A percentile compares a stretch with the other conserved stretches of the same genome.
phyloP scores from a whole-genome alignment of 2,113 vertebrate species.

The Ahaetulla prasina region DNA sequence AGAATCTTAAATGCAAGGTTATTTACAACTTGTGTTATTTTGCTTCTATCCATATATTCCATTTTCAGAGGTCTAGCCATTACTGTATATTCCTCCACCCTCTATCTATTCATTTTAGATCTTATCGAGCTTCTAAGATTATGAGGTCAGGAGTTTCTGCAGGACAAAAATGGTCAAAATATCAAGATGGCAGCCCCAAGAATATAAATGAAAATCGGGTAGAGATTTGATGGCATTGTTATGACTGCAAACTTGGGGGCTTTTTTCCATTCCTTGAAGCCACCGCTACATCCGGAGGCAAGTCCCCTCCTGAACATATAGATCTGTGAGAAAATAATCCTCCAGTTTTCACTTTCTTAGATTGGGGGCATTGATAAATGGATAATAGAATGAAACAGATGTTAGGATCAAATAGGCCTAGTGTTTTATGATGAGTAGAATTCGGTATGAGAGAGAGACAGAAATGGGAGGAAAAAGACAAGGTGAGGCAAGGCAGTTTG shows the following conservation, averaged over 20 bases:
- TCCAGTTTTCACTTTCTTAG: not conserved
- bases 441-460: not conserved
- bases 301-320: not conserved
- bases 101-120: not conserved
- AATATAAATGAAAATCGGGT: not conserved
- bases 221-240: not conserved
- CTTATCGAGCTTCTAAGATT: not conserved
- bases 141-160: not conserved
- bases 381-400: not conserved
- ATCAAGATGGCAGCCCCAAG: not conserved
- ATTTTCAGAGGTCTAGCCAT: not conserved
- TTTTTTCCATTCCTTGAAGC: not conserved
- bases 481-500: not conserved
- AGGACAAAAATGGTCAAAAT: not conserved
- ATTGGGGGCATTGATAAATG: not conserved
- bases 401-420: not conserved
- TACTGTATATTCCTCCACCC: not conserved
- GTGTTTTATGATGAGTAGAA: not conserved
- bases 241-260: not conserved
- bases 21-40: not conserved
- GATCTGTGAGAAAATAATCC: not conserved
- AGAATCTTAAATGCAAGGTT: not conserved
- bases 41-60: not conserved
- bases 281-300: not conserved
- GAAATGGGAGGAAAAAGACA: not conserved